Conservation (phyloP, 1,140 invertebrate species). For the Trigoniulus corallinus region DNA sequence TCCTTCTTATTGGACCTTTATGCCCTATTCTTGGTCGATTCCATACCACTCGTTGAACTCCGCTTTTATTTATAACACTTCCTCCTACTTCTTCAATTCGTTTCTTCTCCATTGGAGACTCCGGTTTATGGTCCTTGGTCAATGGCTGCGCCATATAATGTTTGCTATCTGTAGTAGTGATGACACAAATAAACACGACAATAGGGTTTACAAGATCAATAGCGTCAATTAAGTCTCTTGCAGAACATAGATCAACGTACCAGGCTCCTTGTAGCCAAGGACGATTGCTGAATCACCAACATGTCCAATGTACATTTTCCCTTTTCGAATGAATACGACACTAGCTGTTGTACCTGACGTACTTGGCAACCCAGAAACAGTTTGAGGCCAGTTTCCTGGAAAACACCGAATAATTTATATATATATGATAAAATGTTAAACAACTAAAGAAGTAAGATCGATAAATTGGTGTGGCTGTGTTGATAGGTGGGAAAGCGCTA, state of each 20-base stretch:
- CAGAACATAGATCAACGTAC: constrained; percentile 5
- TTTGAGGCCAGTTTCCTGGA: constrained; percentile 85
- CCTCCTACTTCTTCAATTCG: constrained; percentile 69
- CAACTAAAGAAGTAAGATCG: too few relatives aligned
- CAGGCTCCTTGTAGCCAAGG: constrained; percentile 53
- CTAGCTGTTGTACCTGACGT: constrained; percentile 94
- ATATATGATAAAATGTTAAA: too few relatives aligned
- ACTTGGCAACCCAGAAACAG: constrained; percentile 75
- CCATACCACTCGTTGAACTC: constrained; percentile 92
- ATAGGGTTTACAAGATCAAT: constrained; percentile 5
- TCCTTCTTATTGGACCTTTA: constrained; percentile 60
- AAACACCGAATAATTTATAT: constrained; percentile 13
- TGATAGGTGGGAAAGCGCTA: too few relatives aligned
- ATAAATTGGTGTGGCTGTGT: too few relatives aligned
- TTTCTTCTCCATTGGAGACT: constrained; percentile 63
- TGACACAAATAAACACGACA: too few relatives aligned
- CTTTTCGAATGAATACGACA: constrained; percentile 79
- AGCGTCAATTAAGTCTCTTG: not conserved
- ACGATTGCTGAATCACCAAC: constrained; percentile 93
- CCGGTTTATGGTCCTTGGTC: constrained; percentile 89
- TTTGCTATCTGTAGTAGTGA: constrained; percentile 30
- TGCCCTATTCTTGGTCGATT: constrained; percentile 51
- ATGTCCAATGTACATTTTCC: constrained; percentile 93
- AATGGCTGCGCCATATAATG: constrained; percentile 61
- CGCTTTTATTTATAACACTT: constrained; percentile 62